A percentile compares a stretch with the other conserved stretches of the same genome.
Evolutionary conservation across 2,888 invertebrate species (phyloP).

Genomic region (Eumerus sabulonum): DNA sequence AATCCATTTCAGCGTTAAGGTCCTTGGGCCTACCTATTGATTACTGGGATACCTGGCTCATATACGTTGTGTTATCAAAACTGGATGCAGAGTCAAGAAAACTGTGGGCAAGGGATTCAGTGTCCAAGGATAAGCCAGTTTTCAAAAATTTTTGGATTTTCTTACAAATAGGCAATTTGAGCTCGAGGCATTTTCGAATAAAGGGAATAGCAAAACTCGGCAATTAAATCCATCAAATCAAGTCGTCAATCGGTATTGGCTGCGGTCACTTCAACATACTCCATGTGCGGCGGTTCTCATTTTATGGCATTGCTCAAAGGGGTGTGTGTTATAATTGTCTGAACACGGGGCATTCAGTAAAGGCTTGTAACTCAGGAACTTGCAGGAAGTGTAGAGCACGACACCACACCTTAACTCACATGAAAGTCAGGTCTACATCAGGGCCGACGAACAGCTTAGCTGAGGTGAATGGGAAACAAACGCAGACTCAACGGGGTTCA

Average conservation of each 20-base stretch:
- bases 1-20: neutral
- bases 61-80: neutral
- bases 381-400: constrained; percentile 17
- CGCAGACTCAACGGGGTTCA: neutral
- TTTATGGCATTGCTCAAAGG: constrained; percentile 7
- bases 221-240: too few species aligned
- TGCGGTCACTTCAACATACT: neutral
- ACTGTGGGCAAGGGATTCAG: constrained; percentile 3
- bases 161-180: constrained; percentile 12
- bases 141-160: neutral
- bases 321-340: constrained; percentile 26
- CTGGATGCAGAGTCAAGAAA: neutral
- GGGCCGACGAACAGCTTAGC: neutral
- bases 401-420: constrained; percentile 5
- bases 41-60: neutral
- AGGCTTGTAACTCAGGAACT: constrained; percentile 7
- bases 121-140: neutral
- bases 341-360: constrained; percentile 11
- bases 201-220: neutral
- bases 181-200: constrained; percentile 1
- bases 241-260: constrained; percentile 2
- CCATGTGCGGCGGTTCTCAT: constrained; percentile 7
- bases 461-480: neutral
- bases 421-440: neutral
- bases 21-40: neutral